Base-by-base conservation (phyloP, 2,113 vertebrate species). In the Empidonax alnorum region DNA sequence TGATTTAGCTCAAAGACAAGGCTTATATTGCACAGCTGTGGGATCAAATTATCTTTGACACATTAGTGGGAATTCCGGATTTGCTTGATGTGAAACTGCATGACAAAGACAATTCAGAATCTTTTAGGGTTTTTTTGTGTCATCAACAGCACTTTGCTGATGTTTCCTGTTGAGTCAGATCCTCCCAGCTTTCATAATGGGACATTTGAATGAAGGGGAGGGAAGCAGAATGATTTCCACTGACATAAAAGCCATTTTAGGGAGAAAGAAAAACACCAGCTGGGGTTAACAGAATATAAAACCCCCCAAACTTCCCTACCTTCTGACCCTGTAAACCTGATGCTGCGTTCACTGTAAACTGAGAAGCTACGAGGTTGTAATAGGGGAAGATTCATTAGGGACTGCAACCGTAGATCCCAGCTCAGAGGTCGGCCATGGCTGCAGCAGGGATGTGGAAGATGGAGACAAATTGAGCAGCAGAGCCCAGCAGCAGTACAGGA, bases 111-210 rank as follows among this genome's bases (percentile, higher is more conserved):
- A 71, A 61, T 91, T 90, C n/a, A 22, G 10, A 80, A 80, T 76
- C n/a, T 50, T 59, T 85, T 18, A 49, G 33, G 20, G 3, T 23
- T 42, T 91, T 67, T 67, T 89, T 84, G 59, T 78, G 59, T 63
- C 91, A 84, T 82, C 65, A 95, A 55, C 76, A 85, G 72, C 19
- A n/a, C 39, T 78, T 94, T 90, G 55, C 47, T 77, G 46, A 56
- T 73, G 33, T 84, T 96, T 96, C 94, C 85, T 96, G 75, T 90
- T 93, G 63, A 95, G 67, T 95, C 93, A 96, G 84, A 91, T 90
- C 72, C 87, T 95, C 74, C 67, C 39, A 80, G 85, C 27, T 87
- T 90, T 89, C 89, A 71, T 74, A 82, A 73, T 63, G 35, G 72
- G 68, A 42, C 17, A 33, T 80, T 90, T 28, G 30, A 71, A 80